These are phyloP conservation scores for Sus cebifrons DNA, from an alignment of 2,797 vertebrate genomes.

Conservation along the genomic window DNA sequence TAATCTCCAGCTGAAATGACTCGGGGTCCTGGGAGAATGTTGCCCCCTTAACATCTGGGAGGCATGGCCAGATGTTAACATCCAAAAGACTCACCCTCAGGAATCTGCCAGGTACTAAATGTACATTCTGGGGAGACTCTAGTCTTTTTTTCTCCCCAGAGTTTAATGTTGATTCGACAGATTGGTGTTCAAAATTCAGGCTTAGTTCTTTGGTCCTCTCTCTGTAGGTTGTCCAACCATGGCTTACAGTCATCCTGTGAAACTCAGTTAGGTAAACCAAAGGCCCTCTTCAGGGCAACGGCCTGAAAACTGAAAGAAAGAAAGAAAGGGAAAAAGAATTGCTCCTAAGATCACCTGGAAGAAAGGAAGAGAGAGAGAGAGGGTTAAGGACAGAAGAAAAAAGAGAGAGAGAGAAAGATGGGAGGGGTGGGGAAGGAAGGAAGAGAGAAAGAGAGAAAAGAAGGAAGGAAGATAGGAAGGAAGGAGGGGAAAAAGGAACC, in stretches of 20 bases:
- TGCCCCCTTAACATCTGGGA: conserved; percentile 50
- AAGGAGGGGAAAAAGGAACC: conserved; percentile 57
- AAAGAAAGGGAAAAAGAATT: neutral
- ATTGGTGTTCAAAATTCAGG: neutral
- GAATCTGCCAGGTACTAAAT: conserved; percentile 35
- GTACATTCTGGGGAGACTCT: conserved; percentile 43
- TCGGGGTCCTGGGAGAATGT: conserved; percentile 53
- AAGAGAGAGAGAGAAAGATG: conserved; percentile 33
- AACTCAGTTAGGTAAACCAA: conserved; percentile 76
- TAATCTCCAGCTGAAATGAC: conserved; percentile 60
- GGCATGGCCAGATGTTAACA: conserved; percentile 7
- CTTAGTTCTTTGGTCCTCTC: neutral
- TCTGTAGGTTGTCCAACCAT: neutral
- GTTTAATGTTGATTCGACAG: neutral
- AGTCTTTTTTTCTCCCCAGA: conserved; percentile 29
- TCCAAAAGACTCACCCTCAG: conserved; percentile 4
- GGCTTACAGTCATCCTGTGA: conserved; percentile 64
- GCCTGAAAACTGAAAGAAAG: conserved; percentile 77
- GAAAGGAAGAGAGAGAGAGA: neutral
- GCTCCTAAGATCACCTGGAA: no score
- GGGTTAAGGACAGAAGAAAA: neutral
- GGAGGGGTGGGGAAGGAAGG: neutral
- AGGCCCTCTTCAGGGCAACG: conserved; percentile 77
- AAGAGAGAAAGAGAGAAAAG: conserved; percentile 62
- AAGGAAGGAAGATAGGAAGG: no score